These are phyloP conservation scores for Heptranchias perlo DNA, from an alignment of 2,113 vertebrate genomes.

Conservation along the genomic window DNA sequence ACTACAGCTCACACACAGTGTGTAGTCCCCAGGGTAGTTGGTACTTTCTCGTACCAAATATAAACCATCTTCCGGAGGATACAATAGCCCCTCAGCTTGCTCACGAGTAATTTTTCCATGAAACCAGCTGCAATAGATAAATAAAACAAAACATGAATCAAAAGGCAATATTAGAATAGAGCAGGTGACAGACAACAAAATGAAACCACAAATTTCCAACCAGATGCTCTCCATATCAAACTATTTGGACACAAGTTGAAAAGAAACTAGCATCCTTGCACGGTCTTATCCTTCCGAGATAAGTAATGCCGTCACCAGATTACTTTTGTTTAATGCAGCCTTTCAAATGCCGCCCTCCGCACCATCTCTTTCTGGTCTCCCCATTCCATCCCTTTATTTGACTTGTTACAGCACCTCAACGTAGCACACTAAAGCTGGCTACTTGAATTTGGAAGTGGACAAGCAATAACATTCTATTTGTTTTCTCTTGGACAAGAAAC, in stretches of 20 bases:
- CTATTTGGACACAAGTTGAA: neutral
- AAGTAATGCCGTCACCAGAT: neutral
- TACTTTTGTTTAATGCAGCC: neutral
- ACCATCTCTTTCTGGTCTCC: neutral
- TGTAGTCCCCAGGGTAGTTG: conserved; percentile 96
- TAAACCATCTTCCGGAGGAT: conserved; percentile 80
- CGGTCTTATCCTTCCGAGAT: neutral
- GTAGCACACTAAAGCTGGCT: neutral
- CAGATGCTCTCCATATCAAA: neutral
- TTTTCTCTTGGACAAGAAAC: neutral
- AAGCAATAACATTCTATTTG: neutral
- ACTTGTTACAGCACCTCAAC: neutral
- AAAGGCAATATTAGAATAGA: neutral
- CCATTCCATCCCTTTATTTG: neutral
- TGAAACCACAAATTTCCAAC: neutral
- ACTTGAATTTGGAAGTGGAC: neutral
- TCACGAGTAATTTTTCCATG: conserved; percentile 94
- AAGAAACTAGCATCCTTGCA: neutral
- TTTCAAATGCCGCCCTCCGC: neutral
- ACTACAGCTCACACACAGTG: conserved; percentile 91
- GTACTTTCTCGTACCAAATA: conserved; percentile 95
- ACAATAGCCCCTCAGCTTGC: conserved; percentile 77
- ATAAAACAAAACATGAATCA: neutral
- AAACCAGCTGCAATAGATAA: conserved; percentile 73
- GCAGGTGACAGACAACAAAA: too few species aligned